Base-by-base conservation (phyloP, 2,888 invertebrate genomes). In the Stenodema calcarata region DNA sequence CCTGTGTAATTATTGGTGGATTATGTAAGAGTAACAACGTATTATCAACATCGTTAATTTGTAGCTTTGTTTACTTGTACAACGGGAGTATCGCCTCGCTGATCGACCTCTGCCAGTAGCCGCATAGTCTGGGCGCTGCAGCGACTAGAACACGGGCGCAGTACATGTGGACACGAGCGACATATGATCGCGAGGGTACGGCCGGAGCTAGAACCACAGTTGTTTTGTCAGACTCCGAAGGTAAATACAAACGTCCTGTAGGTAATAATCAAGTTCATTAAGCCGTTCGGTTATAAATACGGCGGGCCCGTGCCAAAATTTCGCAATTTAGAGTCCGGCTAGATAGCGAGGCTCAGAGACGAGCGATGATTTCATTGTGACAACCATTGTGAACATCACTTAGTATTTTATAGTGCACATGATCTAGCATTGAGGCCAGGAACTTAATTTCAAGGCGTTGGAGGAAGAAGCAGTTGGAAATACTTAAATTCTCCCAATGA, bases 1-100 rank as follows among this genome's bases (percentile, higher is more conserved):
- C n/a, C n/a, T n/a, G n/a, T n/a, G n/a, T n/a, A n/a, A n/a, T n/a
- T n/a, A n/a, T n/a, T n/a, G n/a, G n/a, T n/a, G n/a, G n/a, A n/a
- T n/a, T n/a, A n/a, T n/a, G n/a, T n/a, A n/a, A n/a, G n/a, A n/a
- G 35, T 35, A 35, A 35, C 35, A 35, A 35, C 35, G 35, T 7
- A 7, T 35, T 35, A 35, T 35, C 7, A 54, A 54, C 16, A 54
- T 4, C 11, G 54, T 4, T 4, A 6, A 54, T 6, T 54, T 18
- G 4, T 18, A 11, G 18, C 14, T 73, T 18, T 73, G 27, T 23
- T 78, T 62, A 82, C 82, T 82, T 82, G 42, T 41, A 41, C 14
- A 82, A 35, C 16, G 82, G 82, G 18, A 82, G 69, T 3, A 82
- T 44, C n/a, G 82, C 82, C 27, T 82, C 82, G 82, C 69, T 69